A percentile compares a stretch with the other conserved stretches of the same genome.
phyloP scores from a whole-genome alignment of 2,888 invertebrate genomes.

The Hirtodrosophila histrioides region DNA sequence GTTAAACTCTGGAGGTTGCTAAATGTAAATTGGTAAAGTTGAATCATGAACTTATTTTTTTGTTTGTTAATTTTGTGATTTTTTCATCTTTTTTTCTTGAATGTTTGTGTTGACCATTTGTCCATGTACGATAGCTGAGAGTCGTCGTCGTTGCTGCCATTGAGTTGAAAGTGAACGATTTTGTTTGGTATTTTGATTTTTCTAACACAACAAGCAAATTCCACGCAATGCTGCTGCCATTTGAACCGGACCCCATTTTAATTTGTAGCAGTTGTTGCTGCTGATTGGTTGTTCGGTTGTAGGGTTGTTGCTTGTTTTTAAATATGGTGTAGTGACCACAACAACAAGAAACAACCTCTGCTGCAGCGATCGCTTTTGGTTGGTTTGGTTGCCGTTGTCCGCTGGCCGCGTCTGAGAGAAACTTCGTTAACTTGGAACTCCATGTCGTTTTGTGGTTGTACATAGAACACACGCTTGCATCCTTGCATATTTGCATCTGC shows the following conservation, averaged over 20 bases:
- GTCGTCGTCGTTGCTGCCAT: conserved; percentile 60
- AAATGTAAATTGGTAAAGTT: conserved; percentile 28
- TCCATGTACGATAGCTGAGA: conserved; percentile 56
- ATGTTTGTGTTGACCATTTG: conserved; percentile 37
- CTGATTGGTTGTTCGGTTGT: conserved; percentile 32
- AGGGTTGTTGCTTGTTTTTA: conserved; percentile 1
- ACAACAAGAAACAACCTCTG: conserved; percentile 22
- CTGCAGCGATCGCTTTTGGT: conserved; percentile 49
- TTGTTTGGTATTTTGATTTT: conserved; percentile 43
- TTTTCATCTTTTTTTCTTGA: conserved; percentile 16
- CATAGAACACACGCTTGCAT: conserved; percentile 72
- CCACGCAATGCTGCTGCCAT: conserved; percentile 57
- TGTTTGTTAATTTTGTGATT: conserved; percentile 10
- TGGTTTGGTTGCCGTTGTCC: conserved; percentile 37
- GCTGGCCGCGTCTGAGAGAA: conserved; percentile 55
- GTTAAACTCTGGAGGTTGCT: conserved; percentile 25
- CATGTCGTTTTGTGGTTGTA: conserved; percentile 70
- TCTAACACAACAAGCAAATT: conserved; percentile 70
- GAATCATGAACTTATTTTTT: conserved; percentile 27
- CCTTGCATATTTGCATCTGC: conserved; percentile 71
- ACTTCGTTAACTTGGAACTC: conserved; percentile 74
- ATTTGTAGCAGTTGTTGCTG: conserved; percentile 30
- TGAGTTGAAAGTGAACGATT: conserved; percentile 71
- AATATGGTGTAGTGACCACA: conserved; percentile 16
- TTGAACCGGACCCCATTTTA: conserved; percentile 36